Percentiles rank a stretch among this genome's conserved stretches.
These are phyloP conservation scores for Rhombomys opimus DNA, from an alignment of 2,113 vertebrate genomes.

Conservation along the genomic window DNA sequence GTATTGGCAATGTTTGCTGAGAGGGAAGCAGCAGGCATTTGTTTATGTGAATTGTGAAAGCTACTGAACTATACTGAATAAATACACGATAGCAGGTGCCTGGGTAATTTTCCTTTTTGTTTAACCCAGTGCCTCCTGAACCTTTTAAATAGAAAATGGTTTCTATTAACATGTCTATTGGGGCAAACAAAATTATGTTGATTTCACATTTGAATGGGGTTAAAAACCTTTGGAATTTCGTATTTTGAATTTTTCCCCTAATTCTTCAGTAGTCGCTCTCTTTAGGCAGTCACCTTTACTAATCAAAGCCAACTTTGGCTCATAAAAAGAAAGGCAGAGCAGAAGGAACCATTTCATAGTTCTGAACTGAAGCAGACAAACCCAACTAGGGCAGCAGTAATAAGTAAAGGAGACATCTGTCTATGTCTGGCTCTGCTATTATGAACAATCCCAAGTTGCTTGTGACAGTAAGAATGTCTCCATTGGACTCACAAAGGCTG, in stretches of 20 bases:
- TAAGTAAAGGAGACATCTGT: background rate
- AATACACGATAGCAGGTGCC: background rate
- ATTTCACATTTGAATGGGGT: background rate
- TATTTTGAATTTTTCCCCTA: background rate
- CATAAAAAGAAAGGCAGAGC: background rate
- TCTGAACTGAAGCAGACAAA: background rate
- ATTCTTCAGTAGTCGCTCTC: background rate
- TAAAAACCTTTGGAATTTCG: background rate
- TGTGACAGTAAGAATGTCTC: background rate
- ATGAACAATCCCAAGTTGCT: background rate
- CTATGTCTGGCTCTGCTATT: fast-evolving
- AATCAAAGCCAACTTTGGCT: conserved; percentile 8
- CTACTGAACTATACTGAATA: background rate
- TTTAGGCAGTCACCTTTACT: background rate
- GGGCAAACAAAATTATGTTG: background rate
- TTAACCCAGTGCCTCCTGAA: background rate
- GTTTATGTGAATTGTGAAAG: background rate
- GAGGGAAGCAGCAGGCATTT: background rate
- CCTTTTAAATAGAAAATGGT: conserved; percentile 27
- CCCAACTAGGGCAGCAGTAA: background rate
- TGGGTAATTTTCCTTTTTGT: conserved; percentile 6
- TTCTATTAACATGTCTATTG: conserved; percentile 1
- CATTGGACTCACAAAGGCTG: no score
- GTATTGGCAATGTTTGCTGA: conserved; percentile 44
- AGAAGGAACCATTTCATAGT: background rate